Conservation (phyloP, 2,797 vertebrate genomes). For the Loriculus beryllinus region DNA sequence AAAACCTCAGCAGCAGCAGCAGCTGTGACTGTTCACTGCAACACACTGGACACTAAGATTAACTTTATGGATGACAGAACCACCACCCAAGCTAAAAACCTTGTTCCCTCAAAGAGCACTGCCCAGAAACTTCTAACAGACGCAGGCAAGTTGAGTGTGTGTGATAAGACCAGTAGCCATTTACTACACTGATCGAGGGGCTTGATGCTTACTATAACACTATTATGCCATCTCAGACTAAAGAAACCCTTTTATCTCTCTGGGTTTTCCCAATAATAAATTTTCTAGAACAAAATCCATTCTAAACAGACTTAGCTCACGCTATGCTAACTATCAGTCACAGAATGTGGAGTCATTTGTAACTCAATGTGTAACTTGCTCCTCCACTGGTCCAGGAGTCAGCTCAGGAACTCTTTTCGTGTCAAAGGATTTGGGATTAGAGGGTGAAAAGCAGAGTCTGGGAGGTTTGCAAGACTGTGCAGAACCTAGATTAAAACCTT, state of each 20-base stretch:
- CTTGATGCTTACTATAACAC: neutral
- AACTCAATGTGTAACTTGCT: neutral
- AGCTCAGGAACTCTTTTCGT: neutral
- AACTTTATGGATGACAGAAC: neutral
- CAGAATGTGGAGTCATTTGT: neutral
- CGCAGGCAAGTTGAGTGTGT: fast-evolving
- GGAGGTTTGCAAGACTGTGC: neutral
- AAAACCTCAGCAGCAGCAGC: neutral
- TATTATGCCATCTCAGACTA: neutral
- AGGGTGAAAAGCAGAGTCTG: neutral
- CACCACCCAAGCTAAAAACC: neutral
- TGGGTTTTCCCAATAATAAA: neutral
- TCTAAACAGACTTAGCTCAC: neutral
- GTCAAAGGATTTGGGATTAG: neutral
- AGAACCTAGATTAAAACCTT: neutral
- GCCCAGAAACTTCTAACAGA: neutral
- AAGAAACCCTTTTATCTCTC: neutral
- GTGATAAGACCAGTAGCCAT: neutral
- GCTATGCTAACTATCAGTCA: neutral
- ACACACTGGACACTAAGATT: neutral
- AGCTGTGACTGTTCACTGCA: neutral
- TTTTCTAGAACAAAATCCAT: neutral
- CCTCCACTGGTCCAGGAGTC: neutral
- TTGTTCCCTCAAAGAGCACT: neutral
- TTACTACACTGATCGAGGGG: neutral